Percentiles rank a stretch among this genome's conserved stretches.
phyloP scores from a whole-genome alignment of 2,113 vertebrate genomes.

The Verasper variegatus region DNA sequence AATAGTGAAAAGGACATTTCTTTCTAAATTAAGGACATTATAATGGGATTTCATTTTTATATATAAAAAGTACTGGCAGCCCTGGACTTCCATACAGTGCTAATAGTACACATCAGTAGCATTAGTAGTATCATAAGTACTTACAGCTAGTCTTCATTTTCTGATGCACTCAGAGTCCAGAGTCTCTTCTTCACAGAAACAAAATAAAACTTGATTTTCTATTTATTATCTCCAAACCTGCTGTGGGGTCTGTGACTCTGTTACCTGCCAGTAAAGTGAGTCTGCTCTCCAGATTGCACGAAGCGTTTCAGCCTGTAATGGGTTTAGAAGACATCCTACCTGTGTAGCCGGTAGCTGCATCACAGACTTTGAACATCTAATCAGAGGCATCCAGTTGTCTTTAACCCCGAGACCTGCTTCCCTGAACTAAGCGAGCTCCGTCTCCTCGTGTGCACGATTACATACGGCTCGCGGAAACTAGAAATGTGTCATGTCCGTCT shows the following conservation, averaged over 20 bases:
- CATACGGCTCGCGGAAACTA: background rate
- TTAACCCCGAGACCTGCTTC: conserved; percentile 28
- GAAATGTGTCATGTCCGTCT: too few species aligned
- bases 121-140: too few species aligned
- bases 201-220: conserved; percentile 50
- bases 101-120: too few species aligned
- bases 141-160: background rate
- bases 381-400: conserved; percentile 45
- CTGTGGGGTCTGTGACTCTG: conserved; percentile 27
- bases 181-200: conserved; percentile 9
- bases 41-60: too few species aligned
- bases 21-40: too few species aligned
- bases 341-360: conserved; percentile 22
- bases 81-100: too few species aligned
- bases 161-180: background rate
- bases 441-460: background rate
- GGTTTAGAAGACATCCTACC: conserved; percentile 35
- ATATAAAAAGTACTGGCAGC: too few species aligned
- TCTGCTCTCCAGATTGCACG: conserved; percentile 30
- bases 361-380: conserved; percentile 27
- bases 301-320: conserved; percentile 41
- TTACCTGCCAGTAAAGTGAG: conserved; percentile 36
- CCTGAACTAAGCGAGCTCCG: background rate
- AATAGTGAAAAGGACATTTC: too few species aligned
- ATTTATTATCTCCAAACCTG: conserved; percentile 45